These are phyloP conservation scores for Lepidotrigona ventralis DNA, from an alignment of 1,140 invertebrate species.

Conservation along the genomic window DNA sequence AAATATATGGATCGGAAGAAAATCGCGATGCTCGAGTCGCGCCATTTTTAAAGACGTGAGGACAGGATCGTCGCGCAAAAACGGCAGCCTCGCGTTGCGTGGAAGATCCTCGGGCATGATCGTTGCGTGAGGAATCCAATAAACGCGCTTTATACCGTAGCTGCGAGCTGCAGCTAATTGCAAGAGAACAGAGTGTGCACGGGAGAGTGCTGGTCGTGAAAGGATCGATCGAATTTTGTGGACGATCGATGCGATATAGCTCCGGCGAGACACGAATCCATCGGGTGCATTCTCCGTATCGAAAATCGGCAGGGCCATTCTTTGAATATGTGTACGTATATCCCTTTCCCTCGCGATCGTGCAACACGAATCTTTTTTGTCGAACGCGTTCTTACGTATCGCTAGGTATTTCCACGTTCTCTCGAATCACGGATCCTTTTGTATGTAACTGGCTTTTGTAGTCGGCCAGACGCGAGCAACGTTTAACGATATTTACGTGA, in stretches of 20 bases:
- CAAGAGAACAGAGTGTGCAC: constrained; percentile 1
- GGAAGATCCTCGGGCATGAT: background rate
- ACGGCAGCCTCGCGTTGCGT: background rate
- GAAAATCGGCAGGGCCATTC: background rate
- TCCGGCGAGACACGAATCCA: background rate
- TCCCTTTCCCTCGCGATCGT: background rate
- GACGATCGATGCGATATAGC: background rate
- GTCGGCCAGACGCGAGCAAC: background rate
- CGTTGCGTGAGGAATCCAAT: constrained; percentile 28
- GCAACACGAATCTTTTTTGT: background rate
- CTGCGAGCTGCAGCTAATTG: constrained; percentile 26
- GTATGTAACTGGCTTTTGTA: background rate
- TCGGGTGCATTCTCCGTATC: background rate
- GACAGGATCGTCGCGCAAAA: background rate
- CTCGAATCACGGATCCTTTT: background rate
- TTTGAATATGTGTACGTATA: no score
- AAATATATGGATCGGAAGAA: background rate
- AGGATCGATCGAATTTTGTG: constrained; percentile 18
- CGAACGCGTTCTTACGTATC: background rate
- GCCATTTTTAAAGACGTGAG: background rate
- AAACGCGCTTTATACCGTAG: constrained; percentile 22
- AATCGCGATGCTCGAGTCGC: background rate
- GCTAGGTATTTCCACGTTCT: background rate
- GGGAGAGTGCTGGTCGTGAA: no score
- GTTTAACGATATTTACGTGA: constrained; percentile 9